phyloP scores from a whole-genome alignment of 2,113 vertebrate species.

The Alaudala cheleensis region DNA sequence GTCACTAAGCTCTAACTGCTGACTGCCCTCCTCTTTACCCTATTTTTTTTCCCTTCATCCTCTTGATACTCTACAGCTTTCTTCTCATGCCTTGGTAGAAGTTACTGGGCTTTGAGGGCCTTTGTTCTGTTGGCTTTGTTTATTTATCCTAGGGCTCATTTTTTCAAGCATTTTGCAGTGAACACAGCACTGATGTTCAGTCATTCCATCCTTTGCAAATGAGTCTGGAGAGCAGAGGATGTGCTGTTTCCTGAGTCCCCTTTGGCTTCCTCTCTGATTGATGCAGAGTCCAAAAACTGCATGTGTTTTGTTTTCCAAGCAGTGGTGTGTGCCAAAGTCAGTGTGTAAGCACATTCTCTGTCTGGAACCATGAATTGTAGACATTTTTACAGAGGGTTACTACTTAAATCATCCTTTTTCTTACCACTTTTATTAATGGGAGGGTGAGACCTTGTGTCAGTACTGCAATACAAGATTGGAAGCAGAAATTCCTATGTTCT shows the following conservation, averaged over 20 bases:
- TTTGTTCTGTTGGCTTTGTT: conserved; percentile 38
- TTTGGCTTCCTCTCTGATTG: conserved; percentile 42
- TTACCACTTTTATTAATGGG: neutral
- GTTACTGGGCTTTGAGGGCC: neutral
- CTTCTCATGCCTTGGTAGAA: neutral
- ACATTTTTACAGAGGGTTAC: neutral
- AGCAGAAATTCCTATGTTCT: neutral
- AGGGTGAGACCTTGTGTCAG: neutral
- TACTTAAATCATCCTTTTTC: neutral
- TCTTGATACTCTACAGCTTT: neutral
- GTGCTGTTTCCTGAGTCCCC: conserved; percentile 36
- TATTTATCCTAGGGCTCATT: conserved; percentile 40
- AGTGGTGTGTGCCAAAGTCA: conserved; percentile 16
- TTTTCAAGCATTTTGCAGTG: neutral
- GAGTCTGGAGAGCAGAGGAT: conserved; percentile 57
- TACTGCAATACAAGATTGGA: neutral
- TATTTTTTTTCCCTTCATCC: neutral
- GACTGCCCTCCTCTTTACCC: neutral
- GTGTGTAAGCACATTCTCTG: conserved; percentile 57
- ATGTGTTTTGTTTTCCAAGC: conserved; percentile 44
- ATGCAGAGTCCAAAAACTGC: conserved; percentile 51
- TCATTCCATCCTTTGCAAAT: conserved; percentile 19
- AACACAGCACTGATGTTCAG: neutral
- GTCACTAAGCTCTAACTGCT: neutral
- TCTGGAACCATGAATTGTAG: conserved; percentile 43